A percentile compares a stretch with the other conserved stretches of the same genome.
phyloP scores from a whole-genome alignment of 2,888 invertebrate species.

The Blomia tropicalis region DNA sequence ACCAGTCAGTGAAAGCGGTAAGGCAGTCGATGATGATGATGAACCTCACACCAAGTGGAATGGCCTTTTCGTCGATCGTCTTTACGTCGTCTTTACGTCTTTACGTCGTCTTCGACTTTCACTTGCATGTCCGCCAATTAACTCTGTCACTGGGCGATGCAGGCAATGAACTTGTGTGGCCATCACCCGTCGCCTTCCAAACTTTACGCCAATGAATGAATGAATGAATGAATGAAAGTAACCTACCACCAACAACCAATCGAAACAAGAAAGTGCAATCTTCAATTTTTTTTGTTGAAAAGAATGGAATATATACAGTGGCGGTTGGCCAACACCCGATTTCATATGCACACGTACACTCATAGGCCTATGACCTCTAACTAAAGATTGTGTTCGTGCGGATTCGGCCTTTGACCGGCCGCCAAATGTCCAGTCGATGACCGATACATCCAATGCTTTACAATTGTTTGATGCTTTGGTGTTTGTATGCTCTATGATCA shows the following conservation, averaged over 20 bases:
- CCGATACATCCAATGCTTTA: not conserved
- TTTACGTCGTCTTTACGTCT: not conserved
- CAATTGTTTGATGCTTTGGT: not conserved
- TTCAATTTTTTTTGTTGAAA: too few species aligned
- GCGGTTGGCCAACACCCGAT: too few species aligned
- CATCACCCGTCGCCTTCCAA: not conserved
- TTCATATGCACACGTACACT: too few species aligned
- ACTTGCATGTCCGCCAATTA: not conserved
- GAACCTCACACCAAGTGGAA: not conserved
- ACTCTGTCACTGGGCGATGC: slow-evolving; percentile 14
- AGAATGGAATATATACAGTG: too few species aligned
- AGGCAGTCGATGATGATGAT: not conserved
- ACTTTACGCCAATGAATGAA: not conserved
- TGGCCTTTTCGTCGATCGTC: not conserved
- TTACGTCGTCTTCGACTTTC: not conserved
- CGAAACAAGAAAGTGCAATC: too few species aligned
- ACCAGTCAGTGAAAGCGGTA: not conserved
- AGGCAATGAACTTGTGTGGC: not conserved
- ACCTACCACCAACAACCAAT: too few species aligned
- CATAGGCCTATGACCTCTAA: not conserved
- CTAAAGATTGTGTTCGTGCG: too few species aligned
- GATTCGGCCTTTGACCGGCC: too few species aligned
- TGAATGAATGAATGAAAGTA: too few species aligned
- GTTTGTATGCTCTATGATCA: not conserved
- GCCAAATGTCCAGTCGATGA: not conserved